Percentiles rank a stretch among this genome's conserved stretches.
These are phyloP conservation scores for Mechanitis mazaeus DNA, from an alignment of 2,888 invertebrate genomes.

Conservation along the genomic window DNA sequence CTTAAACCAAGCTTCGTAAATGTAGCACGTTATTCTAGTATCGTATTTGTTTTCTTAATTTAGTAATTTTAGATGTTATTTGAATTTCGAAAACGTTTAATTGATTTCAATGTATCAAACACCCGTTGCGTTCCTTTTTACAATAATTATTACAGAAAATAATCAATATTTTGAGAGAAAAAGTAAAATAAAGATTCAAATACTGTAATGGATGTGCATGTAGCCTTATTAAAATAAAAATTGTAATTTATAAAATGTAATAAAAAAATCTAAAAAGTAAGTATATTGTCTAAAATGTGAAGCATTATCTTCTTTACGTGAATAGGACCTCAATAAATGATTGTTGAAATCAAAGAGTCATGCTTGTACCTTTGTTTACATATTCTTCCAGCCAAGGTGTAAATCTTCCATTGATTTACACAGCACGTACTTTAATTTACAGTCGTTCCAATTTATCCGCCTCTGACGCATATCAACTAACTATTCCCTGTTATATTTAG, in stretches of 20 bases:
- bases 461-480: conserved; percentile 30
- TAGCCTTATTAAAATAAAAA: no score
- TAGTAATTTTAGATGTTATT: conserved; percentile 56
- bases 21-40: conserved; percentile 56
- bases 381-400: conserved; percentile 41
- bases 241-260: no score
- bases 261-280: no score
- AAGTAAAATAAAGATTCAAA: no score
- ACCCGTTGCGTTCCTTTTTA: conserved; percentile 23
- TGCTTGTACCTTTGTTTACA: conserved; percentile 40
- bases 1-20: conserved; percentile 48
- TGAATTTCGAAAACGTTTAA: conserved; percentile 46
- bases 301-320: no score
- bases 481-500: conserved; percentile 22
- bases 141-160: conserved; percentile 3
- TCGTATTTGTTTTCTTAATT: conserved; percentile 61
- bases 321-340: conserved; percentile 1
- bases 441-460: conserved; percentile 46
- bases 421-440: conserved; percentile 54
- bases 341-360: conserved; percentile 32
- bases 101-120: conserved; percentile 32
- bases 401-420: conserved; percentile 64
- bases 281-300: no score
- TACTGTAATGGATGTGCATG: no score
- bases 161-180: no score